Evolutionary conservation across 2,888 invertebrate species (phyloP), one percentile per base, ranked within the genome.

Genomic region (Scrobipalpa atriplicella): DNA sequence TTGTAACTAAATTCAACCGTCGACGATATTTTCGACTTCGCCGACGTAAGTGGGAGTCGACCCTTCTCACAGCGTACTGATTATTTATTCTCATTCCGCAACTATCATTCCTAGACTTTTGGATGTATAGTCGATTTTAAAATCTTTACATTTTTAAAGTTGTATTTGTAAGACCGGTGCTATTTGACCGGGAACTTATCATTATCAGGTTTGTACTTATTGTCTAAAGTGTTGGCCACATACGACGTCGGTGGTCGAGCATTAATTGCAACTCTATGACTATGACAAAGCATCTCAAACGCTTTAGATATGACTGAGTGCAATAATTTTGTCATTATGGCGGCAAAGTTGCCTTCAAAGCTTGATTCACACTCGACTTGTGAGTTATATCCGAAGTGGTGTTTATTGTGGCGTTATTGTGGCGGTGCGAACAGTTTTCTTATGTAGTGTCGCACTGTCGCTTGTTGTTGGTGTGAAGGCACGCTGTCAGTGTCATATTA

Each of bases 401-500:
- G 13, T 47, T 47, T 47, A 16, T n/a, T n/a, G n/a, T n/a, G n/a
- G 47, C 16, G 43, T 43, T 43, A 43, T 43, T 43, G 13, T 11
- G 13, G 11, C 13, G 43, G 43, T 43, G 18, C 52, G 16, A 16
- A 16, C 16, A 16, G 18, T 13, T 13, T 11, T 43, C n/a, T n/a
- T n/a, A n/a, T n/a, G n/a, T n/a, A n/a, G n/a, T n/a, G n/a, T n/a
- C 13, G 43, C 43, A 43, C 13, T 13, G 13, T 13, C n/a, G n/a
- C 13, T 58, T 13, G 29, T 58, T 29, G 38, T 58, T 58, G 58
- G n/a, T 58, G 29, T 29, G 58, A 1, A 38, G 84, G 78, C 84
- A 80, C 85, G 82, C 80, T 84, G 82, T 79, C 73, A 83, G 86
- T 86, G 87, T 87, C 87, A 86, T 87, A 85, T 81, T 73, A 78